Conservation (phyloP, 2,888 invertebrate species). For the Selenia dentaria region DNA sequence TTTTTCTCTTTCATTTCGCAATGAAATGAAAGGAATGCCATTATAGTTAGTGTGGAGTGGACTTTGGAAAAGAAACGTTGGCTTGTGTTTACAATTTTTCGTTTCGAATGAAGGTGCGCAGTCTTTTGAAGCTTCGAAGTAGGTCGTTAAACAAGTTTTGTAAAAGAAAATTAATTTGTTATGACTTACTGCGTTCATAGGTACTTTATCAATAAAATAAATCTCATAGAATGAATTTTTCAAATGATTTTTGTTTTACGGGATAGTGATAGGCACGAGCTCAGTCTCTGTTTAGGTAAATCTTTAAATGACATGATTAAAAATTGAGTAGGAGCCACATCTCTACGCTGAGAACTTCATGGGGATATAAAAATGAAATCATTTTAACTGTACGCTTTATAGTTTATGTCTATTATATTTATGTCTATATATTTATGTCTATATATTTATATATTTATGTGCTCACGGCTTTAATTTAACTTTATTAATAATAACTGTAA, state of each 20-base stretch:
- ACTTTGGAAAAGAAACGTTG: conserved; percentile 17
- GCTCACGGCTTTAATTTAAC: too few species aligned
- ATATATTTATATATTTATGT: too few species aligned
- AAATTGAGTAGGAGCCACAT: too few species aligned
- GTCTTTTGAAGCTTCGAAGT: conserved; percentile 29
- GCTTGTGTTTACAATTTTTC: conserved; percentile 28
- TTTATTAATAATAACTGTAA: too few species aligned
- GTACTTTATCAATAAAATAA: conserved; percentile 11
- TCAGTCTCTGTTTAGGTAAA: too few species aligned
- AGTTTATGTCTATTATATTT: too few species aligned
- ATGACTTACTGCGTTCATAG: conserved; percentile 24
- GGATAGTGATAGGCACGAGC: background rate
- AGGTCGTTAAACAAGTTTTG: conserved; percentile 22
- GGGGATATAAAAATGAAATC: too few species aligned
- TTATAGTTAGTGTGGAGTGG: conserved; percentile 35
- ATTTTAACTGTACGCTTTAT: too few species aligned
- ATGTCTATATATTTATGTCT: too few species aligned
- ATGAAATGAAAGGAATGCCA: conserved; percentile 46
- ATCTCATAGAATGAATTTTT: background rate
- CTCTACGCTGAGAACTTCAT: too few species aligned
- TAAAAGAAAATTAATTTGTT: conserved; percentile 30
- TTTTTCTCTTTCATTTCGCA: conserved; percentile 39
- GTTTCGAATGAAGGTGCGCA: conserved; percentile 22
- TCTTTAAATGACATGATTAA: too few species aligned
- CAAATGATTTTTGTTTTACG: background rate